These are phyloP conservation scores for Lasioglossum calceatum DNA, from an alignment of 2,888 invertebrate genomes.

Conservation along the genomic window DNA sequence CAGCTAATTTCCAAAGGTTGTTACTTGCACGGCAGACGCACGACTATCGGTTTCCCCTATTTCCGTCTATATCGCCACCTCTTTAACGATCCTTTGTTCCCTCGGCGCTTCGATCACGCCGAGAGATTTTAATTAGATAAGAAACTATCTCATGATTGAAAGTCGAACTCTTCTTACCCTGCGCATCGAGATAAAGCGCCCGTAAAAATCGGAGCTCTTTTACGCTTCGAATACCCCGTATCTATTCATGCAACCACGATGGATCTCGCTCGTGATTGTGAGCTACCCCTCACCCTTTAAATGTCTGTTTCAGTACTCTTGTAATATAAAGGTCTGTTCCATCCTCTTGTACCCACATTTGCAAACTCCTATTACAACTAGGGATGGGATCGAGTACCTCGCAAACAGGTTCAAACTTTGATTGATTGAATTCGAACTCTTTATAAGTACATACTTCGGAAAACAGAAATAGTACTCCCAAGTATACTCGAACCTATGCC, in stretches of 20 bases:
- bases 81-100: not conserved
- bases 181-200: not conserved
- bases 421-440: too few species aligned
- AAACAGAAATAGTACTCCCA: too few species aligned
- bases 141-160: not conserved
- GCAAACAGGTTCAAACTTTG: too few species aligned
- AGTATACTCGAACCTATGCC: too few species aligned
- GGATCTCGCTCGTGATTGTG: not conserved
- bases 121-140: not conserved
- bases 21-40: not conserved
- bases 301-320: not conserved
- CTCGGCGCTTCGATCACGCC: not conserved
- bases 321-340: not conserved
- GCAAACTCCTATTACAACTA: not conserved
- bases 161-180: not conserved
- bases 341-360: not conserved
- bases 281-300: not conserved
- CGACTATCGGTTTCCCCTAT: not conserved
- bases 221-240: not conserved
- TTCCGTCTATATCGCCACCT: not conserved
- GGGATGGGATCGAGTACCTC: too few species aligned
- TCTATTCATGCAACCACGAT: not conserved
- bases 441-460: too few species aligned
- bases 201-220: not conserved
- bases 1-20: slow-evolving; percentile 13